Conservation (phyloP, 2,797 vertebrate genomes). For the Semaprochilodus insignis region DNA sequence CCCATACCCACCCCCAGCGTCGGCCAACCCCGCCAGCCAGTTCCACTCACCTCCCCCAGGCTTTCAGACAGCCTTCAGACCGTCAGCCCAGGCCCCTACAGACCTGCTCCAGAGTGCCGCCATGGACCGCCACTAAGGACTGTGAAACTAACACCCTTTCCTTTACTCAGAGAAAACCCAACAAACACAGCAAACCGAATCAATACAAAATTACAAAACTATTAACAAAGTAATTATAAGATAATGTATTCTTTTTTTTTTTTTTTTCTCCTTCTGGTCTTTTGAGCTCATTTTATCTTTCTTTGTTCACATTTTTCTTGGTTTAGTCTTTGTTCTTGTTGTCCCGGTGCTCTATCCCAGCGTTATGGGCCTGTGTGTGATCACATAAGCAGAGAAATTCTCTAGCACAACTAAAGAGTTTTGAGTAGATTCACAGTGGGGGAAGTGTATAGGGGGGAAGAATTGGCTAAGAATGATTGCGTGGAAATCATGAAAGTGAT, state of each 20-base stretch:
- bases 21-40: conserved; percentile 81
- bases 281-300: conserved; percentile 71
- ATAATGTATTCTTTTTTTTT: conserved; percentile 77
- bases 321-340: conserved; percentile 56
- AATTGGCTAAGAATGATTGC: not conserved
- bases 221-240: conserved; percentile 82
- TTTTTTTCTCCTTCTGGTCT: conserved; percentile 53
- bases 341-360: conserved; percentile 71
- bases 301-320: conserved; percentile 69
- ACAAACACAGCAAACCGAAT: conserved; percentile 65
- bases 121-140: conserved; percentile 88
- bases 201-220: conserved; percentile 68
- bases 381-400: not conserved
- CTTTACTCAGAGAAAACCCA: conserved; percentile 40
- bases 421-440: not conserved
- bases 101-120: conserved; percentile 93
- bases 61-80: conserved; percentile 92
- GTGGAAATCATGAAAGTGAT: conserved; percentile 12
- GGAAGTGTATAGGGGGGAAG: not conserved
- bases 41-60: conserved; percentile 94
- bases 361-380: conserved; percentile 35
- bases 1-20: conserved; percentile 78
- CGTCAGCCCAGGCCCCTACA: conserved; percentile 89
- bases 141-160: conserved; percentile 57
- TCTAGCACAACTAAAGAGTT: not conserved